These are phyloP conservation scores for Marmota flaviventris DNA, from an alignment of 2,113 vertebrate species.

Conservation along the genomic window DNA sequence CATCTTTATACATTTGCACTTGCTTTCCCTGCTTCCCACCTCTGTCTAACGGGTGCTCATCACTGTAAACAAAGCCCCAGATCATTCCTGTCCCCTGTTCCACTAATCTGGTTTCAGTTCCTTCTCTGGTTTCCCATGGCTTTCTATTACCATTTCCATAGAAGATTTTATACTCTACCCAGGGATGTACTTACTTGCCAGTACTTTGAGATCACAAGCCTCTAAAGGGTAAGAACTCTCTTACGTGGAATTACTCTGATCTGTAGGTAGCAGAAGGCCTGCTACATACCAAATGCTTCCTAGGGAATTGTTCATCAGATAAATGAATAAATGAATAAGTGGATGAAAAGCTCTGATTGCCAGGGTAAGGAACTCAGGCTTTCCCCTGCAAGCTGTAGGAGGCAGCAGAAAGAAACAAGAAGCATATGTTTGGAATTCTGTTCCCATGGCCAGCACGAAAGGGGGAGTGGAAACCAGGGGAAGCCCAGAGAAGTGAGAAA, in stretches of 20 bases:
- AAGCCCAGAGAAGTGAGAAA: neutral
- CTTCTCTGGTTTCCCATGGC: neutral
- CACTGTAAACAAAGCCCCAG: neutral
- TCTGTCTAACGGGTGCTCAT: neutral
- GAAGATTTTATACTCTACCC: neutral
- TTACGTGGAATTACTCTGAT: constrained; percentile 34
- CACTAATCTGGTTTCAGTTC: accelerated
- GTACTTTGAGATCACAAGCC: neutral
- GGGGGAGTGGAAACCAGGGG: neutral
- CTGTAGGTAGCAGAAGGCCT: neutral
- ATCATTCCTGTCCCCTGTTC: neutral
- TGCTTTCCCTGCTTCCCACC: neutral
- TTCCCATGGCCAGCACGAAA: neutral
- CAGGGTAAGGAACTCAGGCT: constrained; percentile 18
- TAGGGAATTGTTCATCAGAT: neutral
- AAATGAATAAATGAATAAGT: neutral
- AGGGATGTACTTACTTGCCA: neutral
- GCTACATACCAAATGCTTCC: neutral
- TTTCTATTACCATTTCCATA: neutral
- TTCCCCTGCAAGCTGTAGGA: neutral
- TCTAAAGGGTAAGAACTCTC: constrained; percentile 38
- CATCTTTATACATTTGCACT: neutral
- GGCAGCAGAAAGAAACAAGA: neutral
- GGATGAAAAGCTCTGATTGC: constrained; percentile 3
- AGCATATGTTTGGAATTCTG: neutral